Conservation (phyloP, 2,888 invertebrate genomes). For the Amorpha juglandis region DNA sequence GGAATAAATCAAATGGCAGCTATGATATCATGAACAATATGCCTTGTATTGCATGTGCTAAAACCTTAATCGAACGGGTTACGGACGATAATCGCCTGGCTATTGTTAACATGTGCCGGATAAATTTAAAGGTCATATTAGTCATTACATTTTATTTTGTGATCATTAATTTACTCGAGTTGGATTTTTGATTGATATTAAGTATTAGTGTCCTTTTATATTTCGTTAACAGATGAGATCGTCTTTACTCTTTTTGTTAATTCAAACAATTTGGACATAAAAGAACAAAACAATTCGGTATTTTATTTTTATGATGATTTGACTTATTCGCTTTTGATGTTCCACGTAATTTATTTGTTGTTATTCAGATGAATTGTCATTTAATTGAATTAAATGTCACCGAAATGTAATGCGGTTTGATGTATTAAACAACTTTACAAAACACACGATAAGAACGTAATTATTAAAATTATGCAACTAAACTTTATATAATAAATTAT, state of each 20-base stretch:
- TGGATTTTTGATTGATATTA: constrained; percentile 34
- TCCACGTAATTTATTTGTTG: not conserved
- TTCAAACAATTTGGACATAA: not conserved
- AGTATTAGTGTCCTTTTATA: constrained; percentile 13
- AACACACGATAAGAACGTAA: constrained; percentile 38
- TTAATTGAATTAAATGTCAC: not conserved
- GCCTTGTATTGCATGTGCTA: constrained; percentile 38
- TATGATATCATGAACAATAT: constrained; percentile 74
- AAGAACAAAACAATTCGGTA: too few species aligned
- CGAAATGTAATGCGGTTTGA: not conserved
- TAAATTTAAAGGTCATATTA: constrained; percentile 60
- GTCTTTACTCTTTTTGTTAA: not conserved
- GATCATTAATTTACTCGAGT: constrained; percentile 73
- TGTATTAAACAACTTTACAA: constrained; percentile 30
- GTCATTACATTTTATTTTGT: constrained; percentile 77
- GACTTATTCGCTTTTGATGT: not conserved
- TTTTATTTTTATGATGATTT: too few species aligned
- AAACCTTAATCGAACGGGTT: constrained; percentile 45
- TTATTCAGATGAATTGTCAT: not conserved
- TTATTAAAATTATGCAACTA: constrained; percentile 43
- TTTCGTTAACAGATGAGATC: not conserved
- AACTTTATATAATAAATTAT: constrained; percentile 48
- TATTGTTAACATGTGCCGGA: constrained; percentile 44
- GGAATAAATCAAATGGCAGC: constrained; percentile 79
- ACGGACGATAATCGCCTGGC: constrained; percentile 46